Evolutionary conservation across 2,888 invertebrate genomes (phyloP), one percentile per base, ranked within the genome.

Genomic region (Pseudococcus jackbeardsleyi): DNA sequence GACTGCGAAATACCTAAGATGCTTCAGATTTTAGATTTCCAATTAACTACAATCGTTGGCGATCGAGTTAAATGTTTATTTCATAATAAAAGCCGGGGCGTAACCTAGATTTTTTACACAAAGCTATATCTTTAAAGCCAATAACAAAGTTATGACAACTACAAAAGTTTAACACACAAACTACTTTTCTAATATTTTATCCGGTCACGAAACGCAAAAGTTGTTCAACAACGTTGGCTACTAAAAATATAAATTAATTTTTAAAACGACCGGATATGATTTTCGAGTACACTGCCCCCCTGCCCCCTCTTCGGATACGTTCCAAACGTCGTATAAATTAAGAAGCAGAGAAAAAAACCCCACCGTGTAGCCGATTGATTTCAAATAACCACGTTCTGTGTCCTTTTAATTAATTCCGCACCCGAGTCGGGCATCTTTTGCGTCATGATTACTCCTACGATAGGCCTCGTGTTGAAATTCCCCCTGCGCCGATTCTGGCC

Each of bases 81-180:
- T 85, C 59, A 59, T 85, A 85, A 85, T 85, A 85, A 85, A 85
- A 85, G 85, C 85, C 33, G 33, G 85, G 85, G 59, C 54, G 85
- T 85, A 85, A 85, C 85, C 85, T 85, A 85, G 39, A 85, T 85
- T 85, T 85, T 85, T 39, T 64, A 84, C 84, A 33, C 84, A 59
- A 85, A 50, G 64, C 54, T 85, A 86, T 86, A 46, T 86, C 68
- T 86, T 86, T 48, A 68, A 86, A 86, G 86, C 64, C 86, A 86
- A 86, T 86, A 86, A 86, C 86, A 68, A 72, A 86, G 72, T 86
- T 86, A 86, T 86, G 86, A 86, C 86, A 86, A 86, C 86, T 86
- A 72, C 86, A 68, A 86, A 86, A 86, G 86, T 86, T 86, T 86
- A 86, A 86, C 68, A 82, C 79, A 82, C 46, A 82, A 82, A 82